Conservation (phyloP, 2,113 vertebrate genomes). For the Azemiops feae region DNA sequence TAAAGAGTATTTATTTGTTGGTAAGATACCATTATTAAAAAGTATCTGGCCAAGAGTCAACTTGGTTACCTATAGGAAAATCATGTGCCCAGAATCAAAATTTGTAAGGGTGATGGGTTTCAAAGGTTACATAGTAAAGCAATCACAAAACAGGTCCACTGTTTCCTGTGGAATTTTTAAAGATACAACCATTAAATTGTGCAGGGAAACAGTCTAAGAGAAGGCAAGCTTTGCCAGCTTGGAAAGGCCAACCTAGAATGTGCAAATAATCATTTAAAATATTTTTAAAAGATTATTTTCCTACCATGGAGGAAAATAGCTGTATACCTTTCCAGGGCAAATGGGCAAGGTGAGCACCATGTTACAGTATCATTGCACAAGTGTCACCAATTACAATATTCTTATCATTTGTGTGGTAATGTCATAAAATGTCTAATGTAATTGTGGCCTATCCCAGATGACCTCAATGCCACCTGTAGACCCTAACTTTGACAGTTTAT, state of each 20-base stretch:
- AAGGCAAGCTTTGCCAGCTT: neutral
- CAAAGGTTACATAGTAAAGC: neutral
- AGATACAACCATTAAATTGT: neutral
- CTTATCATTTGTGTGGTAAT: neutral
- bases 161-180: neutral
- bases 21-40: neutral
- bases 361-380: neutral
- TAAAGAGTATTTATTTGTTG: neutral
- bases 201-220: neutral
- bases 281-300: neutral
- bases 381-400: neutral
- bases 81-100: neutral
- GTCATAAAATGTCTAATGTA: neutral
- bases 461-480: neutral
- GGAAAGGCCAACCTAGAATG: neutral
- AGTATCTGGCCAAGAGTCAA: neutral
- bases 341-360: neutral
- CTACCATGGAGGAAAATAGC: neutral
- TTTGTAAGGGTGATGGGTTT: neutral
- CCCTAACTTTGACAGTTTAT: neutral
- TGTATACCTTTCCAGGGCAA: neutral
- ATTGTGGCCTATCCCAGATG: neutral
- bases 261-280: neutral
- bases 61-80: neutral
- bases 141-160: neutral